Base-by-base conservation (phyloP, 2,113 vertebrate species). In the Corvus hawaiiensis region DNA sequence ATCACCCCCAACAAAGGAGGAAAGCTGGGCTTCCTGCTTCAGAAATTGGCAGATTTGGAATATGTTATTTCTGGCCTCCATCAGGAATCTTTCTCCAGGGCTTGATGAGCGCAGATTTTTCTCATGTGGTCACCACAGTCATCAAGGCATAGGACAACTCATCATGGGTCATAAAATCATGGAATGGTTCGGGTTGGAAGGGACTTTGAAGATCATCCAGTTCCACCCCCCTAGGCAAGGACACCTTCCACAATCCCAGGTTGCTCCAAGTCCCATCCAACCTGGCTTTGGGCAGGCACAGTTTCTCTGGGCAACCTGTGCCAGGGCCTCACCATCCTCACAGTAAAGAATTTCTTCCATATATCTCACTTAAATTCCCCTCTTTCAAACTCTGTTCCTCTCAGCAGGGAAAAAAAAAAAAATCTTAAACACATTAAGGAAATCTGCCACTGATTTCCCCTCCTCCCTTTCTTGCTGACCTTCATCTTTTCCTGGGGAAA, bases 221-320 rank as follows among this genome's bases (percentile, higher is more conserved):
- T 73, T 33, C 32, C 18, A 58, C 5, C 4, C 13, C 2, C 9
- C 13, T 5, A 7, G 32, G 8, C 44, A 24, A 19, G 28, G 44
- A 52, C 8, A 23, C 5, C 12, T 89, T 0, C 32, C 68, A 28
- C 15, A 8, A 1, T 23, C 44, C 44, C 44, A 58, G 51, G 27
- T 0, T 58, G 44, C 32, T 74, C 44, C 56, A 3, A 48, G 56
- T 7, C 19, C n/a, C 2, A 1, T 28, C 74, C 51, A 81, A 0
- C 37, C 32, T 58, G 76, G 44, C 18, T 33, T 37, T 37, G 37
- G 37, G 23, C 61, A 74, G 44, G 37, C 77, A 20, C 52, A 82
- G 69, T 33, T 82, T 2, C 87, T 81, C 67, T 73, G 51, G 22
- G 44, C 27, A 73, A 4, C 41, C 67, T 51, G 32, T 73, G 32